Conservation (phyloP, 2,888 invertebrate species). For the Macaria notata region DNA sequence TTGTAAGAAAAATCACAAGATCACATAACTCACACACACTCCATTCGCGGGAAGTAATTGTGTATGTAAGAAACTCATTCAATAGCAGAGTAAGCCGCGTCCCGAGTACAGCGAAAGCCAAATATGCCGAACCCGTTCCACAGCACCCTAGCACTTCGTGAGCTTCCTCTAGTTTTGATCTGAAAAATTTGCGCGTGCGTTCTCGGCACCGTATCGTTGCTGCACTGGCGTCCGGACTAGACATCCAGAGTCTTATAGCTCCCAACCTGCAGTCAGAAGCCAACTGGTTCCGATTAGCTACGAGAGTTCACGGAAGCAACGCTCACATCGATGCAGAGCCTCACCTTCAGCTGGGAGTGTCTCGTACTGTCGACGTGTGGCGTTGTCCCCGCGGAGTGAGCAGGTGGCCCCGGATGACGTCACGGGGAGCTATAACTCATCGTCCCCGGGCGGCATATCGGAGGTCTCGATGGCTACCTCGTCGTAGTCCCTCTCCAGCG, state of each 20-base stretch:
- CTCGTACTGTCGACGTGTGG: background rate
- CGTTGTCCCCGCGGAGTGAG: slow-evolving; percentile 1
- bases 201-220: slow-evolving; percentile 26
- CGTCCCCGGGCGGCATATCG: slow-evolving; percentile 68
- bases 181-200: slow-evolving; percentile 24
- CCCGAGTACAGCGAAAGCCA: slow-evolving; percentile 13
- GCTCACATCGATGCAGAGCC: too few relatives aligned
- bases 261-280: background rate
- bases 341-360: background rate
- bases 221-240: slow-evolving; percentile 22
- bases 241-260: slow-evolving; percentile 11
- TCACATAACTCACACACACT: too few relatives aligned
- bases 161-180: background rate
- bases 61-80: too few relatives aligned
- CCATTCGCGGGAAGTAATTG: too few relatives aligned
- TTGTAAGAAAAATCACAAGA: too few relatives aligned
- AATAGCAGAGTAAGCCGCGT: background rate
- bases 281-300: background rate
- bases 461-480: slow-evolving; percentile 86
- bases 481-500: slow-evolving; percentile 88
- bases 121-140: slow-evolving; percentile 12
- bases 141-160: slow-evolving; percentile 1
- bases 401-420: slow-evolving; percentile 11
- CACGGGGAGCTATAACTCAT: slow-evolving; percentile 57
- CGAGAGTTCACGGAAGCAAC: background rate